Evolutionary conservation across 2,113 vertebrate species (phyloP).

Genomic region (Upupa epops): DNA sequence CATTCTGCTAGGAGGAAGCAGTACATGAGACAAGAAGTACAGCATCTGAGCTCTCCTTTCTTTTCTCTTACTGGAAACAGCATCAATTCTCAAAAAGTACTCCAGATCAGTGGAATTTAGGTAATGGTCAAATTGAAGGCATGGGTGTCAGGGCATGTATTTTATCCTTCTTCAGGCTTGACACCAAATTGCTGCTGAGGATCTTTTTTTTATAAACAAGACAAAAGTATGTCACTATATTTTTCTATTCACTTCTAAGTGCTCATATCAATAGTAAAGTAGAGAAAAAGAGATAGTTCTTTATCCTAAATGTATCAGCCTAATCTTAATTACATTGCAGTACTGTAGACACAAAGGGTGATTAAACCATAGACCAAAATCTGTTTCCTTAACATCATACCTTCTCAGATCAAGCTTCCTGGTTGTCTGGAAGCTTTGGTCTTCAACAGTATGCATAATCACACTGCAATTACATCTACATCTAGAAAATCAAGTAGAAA

Average conservation of each 20-base stretch:
- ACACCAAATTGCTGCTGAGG: neutral
- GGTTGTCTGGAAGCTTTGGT: neutral
- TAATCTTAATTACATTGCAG: neutral
- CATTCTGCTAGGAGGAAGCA: neutral
- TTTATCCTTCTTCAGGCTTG: neutral
- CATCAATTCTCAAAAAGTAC: fast-evolving
- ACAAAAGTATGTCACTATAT: neutral
- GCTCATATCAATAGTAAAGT: neutral
- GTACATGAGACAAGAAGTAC: neutral
- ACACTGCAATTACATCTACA: neutral
- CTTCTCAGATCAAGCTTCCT: neutral
- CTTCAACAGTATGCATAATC: neutral
- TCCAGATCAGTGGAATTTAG: neutral
- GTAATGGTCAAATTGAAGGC: neutral
- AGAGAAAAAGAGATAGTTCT: neutral
- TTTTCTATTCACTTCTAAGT: neutral
- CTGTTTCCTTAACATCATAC: neutral
- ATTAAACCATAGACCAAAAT: neutral
- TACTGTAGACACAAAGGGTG: neutral
- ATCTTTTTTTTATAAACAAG: neutral
- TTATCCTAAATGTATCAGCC: neutral
- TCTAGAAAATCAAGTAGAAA: neutral
- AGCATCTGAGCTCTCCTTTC: neutral
- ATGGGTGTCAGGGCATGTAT: neutral
- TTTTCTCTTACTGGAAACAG: neutral